Conservation (phyloP, 2,888 invertebrate genomes). For the Galerucella pusilla region DNA sequence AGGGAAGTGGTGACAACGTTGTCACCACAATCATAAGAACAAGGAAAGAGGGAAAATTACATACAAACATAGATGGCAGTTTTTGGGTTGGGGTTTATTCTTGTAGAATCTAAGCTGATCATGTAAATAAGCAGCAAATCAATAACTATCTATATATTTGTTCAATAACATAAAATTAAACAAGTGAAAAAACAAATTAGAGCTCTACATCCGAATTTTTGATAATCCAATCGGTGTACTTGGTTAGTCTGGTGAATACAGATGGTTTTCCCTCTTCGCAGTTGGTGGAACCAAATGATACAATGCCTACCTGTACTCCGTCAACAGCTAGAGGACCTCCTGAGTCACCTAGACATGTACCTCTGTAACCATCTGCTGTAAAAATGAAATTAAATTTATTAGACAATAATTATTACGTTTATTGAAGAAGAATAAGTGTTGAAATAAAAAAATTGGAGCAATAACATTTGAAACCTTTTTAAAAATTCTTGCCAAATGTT, state of each 20-base stretch:
- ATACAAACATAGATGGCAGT: too few relatives aligned
- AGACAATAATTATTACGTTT: not conserved
- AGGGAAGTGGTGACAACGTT: too few relatives aligned
- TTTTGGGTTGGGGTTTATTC: too few relatives aligned
- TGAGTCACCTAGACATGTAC: constrained; percentile 41
- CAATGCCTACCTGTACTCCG: constrained; percentile 46
- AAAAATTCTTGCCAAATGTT: too few relatives aligned
- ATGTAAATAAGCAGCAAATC: not conserved
- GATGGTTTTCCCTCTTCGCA: constrained; percentile 46
- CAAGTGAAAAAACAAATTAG: constrained; percentile 5
- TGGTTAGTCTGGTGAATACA: constrained; percentile 44
- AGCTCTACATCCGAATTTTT: constrained; percentile 39
- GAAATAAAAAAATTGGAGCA: too few relatives aligned
- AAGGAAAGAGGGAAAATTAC: too few relatives aligned
- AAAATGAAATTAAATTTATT: not conserved
- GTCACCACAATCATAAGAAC: too few relatives aligned
- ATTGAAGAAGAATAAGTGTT: too few relatives aligned
- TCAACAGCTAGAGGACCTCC: constrained; percentile 47
- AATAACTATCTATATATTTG: not conserved
- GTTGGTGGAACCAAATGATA: constrained; percentile 44
- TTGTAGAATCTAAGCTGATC: too few relatives aligned
- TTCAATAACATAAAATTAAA: not conserved
- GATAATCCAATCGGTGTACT: constrained; percentile 46
- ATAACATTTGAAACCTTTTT: too few relatives aligned
- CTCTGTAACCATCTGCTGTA: not conserved